Base-by-base conservation (phyloP, 2,113 vertebrate genomes). In the Brienomyrus longianalis region DNA sequence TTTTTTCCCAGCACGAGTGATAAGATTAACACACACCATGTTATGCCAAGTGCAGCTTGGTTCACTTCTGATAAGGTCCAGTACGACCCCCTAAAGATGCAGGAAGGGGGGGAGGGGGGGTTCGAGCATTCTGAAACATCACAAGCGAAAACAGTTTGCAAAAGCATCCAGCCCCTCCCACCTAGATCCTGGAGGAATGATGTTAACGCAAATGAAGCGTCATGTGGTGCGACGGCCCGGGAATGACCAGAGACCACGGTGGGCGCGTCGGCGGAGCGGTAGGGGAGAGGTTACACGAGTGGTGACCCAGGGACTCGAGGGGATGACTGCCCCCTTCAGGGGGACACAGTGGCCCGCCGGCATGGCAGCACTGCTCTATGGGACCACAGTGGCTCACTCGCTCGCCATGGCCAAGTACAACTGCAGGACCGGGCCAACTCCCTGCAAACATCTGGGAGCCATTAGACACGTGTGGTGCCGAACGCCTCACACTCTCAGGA, bases 391-490 rank as follows among this genome's bases (percentile, higher is more conserved):
- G n/a, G 39, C 43, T 70, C 5, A 19, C 23, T 70, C 1, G 50
- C 51, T 54, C n/a, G 15, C n/a, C 87, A 50, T 19, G 17, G 62
- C 88, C 92, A 92, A 93, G 91, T 93, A 92, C 95, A 95, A 93
- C 94, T 95, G 94, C 92, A 92, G 94, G 94, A 96, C 93, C 93
- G 95, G 93, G 94, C 95, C 95, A 93, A 51, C 85, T 92, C 92
- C 94, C 92, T 92, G 92, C 92, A 91, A 48, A 94, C 95, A 95
- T 96, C 95, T 96, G 95, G 95, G 94, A 96, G 92, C 93, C 92
- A 95, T 96, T 74, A 83, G 74, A 23, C 88, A 54, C 48, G 88
- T 80, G 31, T 35, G 19, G 74, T 52, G 74, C 77, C 74, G 45
- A 50, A 83, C 66, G 17, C 70, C 88, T 31, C 70, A 31, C 88